Conservation (phyloP, 1,140 invertebrate species). For the Xylocopa sonorina region DNA sequence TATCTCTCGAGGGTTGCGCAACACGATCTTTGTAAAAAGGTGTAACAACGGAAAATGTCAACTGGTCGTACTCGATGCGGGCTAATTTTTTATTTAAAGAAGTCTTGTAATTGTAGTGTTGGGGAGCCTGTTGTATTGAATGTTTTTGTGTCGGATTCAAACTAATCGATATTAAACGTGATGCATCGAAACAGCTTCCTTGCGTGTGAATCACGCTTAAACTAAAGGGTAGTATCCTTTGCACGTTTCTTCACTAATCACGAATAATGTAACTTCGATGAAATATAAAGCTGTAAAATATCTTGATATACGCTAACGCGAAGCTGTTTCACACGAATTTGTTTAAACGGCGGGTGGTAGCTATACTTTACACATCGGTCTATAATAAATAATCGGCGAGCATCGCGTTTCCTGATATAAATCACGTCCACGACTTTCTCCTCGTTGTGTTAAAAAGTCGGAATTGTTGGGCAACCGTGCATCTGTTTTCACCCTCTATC, state of each 20-base stretch:
- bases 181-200: too few species aligned
- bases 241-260: too few species aligned
- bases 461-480: not conserved
- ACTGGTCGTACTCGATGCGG: too few species aligned
- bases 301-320: constrained; percentile 1
- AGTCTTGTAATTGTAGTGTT: too few species aligned
- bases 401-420: constrained; percentile 12
- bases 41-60: not conserved
- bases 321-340: constrained; percentile 10
- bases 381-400: not conserved
- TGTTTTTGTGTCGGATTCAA: too few species aligned
- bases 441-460: not conserved
- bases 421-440: constrained; percentile 11
- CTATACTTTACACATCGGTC: constrained; percentile 8
- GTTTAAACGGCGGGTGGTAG: not conserved
- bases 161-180: too few species aligned
- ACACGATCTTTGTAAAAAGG: not conserved
- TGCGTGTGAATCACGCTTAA: too few species aligned
- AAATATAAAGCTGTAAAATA: constrained; percentile 16
- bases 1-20: too few species aligned
- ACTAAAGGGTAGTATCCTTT: too few species aligned
- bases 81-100: too few species aligned
- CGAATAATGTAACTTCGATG: not conserved
- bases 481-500: not conserved
- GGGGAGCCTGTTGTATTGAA: too few species aligned